Evolutionary conservation across 2,888 invertebrate species (phyloP), one percentile per base, ranked within the genome.

Genomic region (Deilephila elpenor): DNA sequence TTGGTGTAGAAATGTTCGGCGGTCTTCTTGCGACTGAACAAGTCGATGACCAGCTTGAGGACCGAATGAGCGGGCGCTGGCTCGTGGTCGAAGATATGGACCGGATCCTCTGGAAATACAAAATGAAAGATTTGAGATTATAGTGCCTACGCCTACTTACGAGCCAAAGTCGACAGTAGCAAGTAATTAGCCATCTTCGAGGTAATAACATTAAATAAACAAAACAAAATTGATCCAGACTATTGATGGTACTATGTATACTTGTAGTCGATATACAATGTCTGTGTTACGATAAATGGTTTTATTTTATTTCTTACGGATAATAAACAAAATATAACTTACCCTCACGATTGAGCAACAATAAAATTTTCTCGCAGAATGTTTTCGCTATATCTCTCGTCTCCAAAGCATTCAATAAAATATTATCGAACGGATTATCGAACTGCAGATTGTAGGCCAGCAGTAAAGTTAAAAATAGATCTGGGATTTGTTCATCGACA

Each of bases 1-100:
- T 99, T 99, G 0, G 98, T 98, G 90, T 99, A 99, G 92, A 99
- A 98, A 77, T 99, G 95, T 79, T 96, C 96, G 0, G 99, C 97
- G 0, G 98, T 98, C 78, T 96, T 95, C 78, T 96, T 95, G 80
- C 96, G 96, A 77, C 96, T 96, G 89, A 98, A 98, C 79, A 99
- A 92, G 90, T 99, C 99, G 64, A 96, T 96, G 80, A 98, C 97
- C 81, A 99, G 95, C 92, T 99, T 99, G 70, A 98, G 93, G 11
- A 99, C 97, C 0, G 99, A 97, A 93, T 99, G 98, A 72, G 97
- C 96, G 0, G 97, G 97, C 76, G 96, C 96, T 1, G 97, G 96
- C 83, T 97, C 96, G 88, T 98, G 98, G 82, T 98, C 97, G 87
- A 98, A 97, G 87, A 98, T 96, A 82, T 97, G 96, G 0, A 98